A percentile compares a stretch with the other conserved stretches of the same genome.
Evolutionary conservation across 2,797 vertebrate species (phyloP).

Genomic region (Mastacembelus armatus): DNA sequence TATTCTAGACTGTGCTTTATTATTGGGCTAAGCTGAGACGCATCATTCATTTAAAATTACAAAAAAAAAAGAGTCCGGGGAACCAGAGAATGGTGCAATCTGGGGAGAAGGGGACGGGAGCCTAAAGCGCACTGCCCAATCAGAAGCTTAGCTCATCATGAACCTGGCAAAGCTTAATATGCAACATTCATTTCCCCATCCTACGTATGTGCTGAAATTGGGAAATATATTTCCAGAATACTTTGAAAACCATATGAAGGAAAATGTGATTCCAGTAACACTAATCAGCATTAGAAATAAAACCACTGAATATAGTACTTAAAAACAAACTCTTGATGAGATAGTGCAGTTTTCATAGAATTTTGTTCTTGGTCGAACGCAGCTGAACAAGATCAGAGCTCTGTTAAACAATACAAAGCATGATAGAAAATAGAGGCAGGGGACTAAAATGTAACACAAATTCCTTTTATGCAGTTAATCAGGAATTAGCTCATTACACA

Average conservation of each 20-base stretch:
- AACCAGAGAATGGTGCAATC: constrained; percentile 93
- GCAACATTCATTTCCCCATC: constrained; percentile 80
- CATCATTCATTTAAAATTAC: constrained; percentile 99
- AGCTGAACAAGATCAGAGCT: constrained; percentile 82
- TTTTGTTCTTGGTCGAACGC: constrained; percentile 72
- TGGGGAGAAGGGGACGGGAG: constrained; percentile 90
- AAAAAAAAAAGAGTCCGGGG: constrained; percentile 99
- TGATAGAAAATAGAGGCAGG: constrained; percentile 18
- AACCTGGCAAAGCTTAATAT: constrained; percentile 81
- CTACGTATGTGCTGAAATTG: constrained; percentile 79
- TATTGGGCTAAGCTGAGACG: constrained; percentile 99
- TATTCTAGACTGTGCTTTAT: constrained; percentile 99
- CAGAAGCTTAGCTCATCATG: constrained; percentile 82
- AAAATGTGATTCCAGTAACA: constrained; percentile 75
- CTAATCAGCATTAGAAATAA: constrained; percentile 68
- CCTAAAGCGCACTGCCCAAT: constrained; percentile 87
- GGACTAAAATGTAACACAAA: constrained; percentile 20
- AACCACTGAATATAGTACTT: constrained; percentile 55
- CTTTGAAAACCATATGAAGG: constrained; percentile 77
- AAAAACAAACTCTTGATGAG: constrained; percentile 70
- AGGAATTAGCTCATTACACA: constrained; percentile 39
- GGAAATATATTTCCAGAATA: constrained; percentile 80
- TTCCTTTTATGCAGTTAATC: constrained; percentile 43
- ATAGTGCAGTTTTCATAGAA: constrained; percentile 82
- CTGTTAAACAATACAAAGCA: constrained; percentile 63